phyloP scores from a whole-genome alignment of 1,140 invertebrate genomes.

The Drosophila funebris region DNA sequence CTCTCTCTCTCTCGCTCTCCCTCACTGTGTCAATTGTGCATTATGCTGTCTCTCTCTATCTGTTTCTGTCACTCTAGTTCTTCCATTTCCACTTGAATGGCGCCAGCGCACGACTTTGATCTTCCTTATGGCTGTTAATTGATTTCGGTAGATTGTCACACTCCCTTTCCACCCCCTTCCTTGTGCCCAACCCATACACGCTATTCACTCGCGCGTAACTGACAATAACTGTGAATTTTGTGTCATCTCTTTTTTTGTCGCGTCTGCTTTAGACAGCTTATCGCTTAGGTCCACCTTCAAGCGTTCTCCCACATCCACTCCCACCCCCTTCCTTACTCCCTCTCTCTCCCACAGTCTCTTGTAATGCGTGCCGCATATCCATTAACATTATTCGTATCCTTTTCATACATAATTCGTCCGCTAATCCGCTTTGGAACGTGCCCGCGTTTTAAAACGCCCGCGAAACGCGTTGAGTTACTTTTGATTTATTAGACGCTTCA shows the following conservation, averaged over 20 bases:
- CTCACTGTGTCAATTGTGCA: not conserved
- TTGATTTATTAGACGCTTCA: slow-evolving; percentile 33
- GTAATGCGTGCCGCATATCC: slow-evolving; percentile 29
- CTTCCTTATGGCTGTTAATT: slow-evolving; percentile 56
- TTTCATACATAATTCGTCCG: slow-evolving; percentile 22
- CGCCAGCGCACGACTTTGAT: slow-evolving; percentile 48
- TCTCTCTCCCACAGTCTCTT: not conserved
- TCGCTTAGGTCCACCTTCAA: not conserved
- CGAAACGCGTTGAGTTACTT: slow-evolving; percentile 16
- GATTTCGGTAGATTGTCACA: slow-evolving; percentile 36
- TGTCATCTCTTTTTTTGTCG: slow-evolving; percentile 12
- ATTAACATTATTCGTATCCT: slow-evolving; percentile 42
- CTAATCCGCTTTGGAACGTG: slow-evolving; percentile 43
- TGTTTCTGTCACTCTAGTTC: slow-evolving; percentile 15
- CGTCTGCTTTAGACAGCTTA: slow-evolving; percentile 18
- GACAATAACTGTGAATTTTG: slow-evolving; percentile 45
- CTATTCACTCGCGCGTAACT: slow-evolving; percentile 40
- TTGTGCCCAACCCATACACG: not conserved
- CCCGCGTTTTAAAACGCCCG: slow-evolving; percentile 38
- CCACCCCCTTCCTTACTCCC: not conserved
- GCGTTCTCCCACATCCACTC: not conserved
- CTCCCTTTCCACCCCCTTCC: not conserved
- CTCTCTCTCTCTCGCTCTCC: not conserved
- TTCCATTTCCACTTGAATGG: slow-evolving; percentile 43
- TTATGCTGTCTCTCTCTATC: not conserved